A percentile compares a stretch with the other conserved stretches of the same genome.
phyloP scores from a whole-genome alignment of 2,113 vertebrate species.

The Fulmarus glacialis region DNA sequence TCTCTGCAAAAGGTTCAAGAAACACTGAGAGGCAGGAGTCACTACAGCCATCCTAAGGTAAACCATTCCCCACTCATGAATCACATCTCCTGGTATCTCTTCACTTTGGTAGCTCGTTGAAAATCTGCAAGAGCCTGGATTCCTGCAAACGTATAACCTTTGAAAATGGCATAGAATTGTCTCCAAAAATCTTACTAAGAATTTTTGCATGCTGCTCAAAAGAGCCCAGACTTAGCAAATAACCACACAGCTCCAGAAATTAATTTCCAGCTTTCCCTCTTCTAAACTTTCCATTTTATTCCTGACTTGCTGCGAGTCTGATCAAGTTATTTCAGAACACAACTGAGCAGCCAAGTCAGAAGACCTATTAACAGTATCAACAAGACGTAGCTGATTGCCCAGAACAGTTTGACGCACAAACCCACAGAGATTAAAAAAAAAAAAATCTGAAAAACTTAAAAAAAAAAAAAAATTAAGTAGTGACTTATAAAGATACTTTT shows the following conservation, averaged over 20 bases:
- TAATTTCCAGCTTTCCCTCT: slow-evolving; percentile 37
- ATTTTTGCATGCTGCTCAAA: background rate
- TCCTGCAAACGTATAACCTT: background rate
- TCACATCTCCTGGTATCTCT: background rate
- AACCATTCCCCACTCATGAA: background rate
- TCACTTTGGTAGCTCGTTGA: background rate
- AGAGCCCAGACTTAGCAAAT: slow-evolving; percentile 8
- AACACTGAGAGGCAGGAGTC: background rate
- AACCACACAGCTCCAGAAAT: slow-evolving; percentile 37
- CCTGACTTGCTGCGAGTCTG: slow-evolving; percentile 30
- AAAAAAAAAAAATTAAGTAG: background rate
- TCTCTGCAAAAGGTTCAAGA: background rate
- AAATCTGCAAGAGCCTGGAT: background rate
- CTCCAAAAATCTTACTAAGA: slow-evolving; percentile 6
- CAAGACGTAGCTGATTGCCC: slow-evolving; percentile 16
- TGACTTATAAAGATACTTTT: background rate
- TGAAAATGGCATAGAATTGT: background rate
- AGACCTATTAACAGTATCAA: slow-evolving; percentile 39
- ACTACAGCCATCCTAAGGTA: background rate
- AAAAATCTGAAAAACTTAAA: background rate
- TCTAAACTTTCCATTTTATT: slow-evolving; percentile 53
- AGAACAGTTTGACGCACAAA: slow-evolving; percentile 46
- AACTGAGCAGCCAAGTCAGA: slow-evolving; percentile 53
- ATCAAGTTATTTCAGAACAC: slow-evolving; percentile 46
- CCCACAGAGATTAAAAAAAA: background rate